Conservation (phyloP, 2,888 invertebrate genomes). For the Timema podura region DNA sequence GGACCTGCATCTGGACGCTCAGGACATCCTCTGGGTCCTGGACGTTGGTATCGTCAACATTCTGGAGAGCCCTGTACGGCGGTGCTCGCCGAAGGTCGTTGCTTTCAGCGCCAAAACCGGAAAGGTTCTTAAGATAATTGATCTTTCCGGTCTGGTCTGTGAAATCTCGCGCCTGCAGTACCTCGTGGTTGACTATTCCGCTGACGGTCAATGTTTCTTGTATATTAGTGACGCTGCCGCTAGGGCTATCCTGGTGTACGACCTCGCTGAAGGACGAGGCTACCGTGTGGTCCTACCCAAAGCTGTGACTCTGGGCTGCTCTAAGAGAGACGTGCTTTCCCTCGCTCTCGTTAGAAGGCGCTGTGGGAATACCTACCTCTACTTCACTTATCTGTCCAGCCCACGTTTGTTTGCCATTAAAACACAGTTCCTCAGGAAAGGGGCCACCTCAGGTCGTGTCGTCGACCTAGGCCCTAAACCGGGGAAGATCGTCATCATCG, state of each 20-base stretch:
- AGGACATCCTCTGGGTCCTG: slow-evolving; percentile 67
- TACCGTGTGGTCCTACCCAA: slow-evolving; percentile 60
- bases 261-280: slow-evolving; percentile 57
- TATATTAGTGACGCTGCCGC: slow-evolving; percentile 67
- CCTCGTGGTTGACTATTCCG: slow-evolving; percentile 61
- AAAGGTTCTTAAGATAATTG: slow-evolving; percentile 56
- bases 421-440: slow-evolving; percentile 57
- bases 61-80: slow-evolving; percentile 58
- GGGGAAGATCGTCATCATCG: slow-evolving; percentile 54
- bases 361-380: slow-evolving; percentile 54
- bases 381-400: slow-evolving; percentile 62
- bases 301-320: slow-evolving; percentile 50
- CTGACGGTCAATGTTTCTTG: slow-evolving; percentile 47
- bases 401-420: slow-evolving; percentile 59
- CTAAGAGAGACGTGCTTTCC: slow-evolving; percentile 61
- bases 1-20: slow-evolving; percentile 58
- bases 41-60: slow-evolving; percentile 69
- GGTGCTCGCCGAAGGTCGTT: slow-evolving; percentile 60
- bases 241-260: slow-evolving; percentile 63
- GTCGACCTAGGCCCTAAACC: slow-evolving; percentile 57
- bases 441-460: slow-evolving; percentile 53
- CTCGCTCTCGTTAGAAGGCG: slow-evolving; percentile 57
- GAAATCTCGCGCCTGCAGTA: slow-evolving; percentile 63
- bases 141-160: slow-evolving; percentile 55
- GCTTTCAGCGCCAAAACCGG: slow-evolving; percentile 56